Evolutionary conservation across 2,797 vertebrate species (phyloP).

Genomic region (Enoplosus armatus): DNA sequence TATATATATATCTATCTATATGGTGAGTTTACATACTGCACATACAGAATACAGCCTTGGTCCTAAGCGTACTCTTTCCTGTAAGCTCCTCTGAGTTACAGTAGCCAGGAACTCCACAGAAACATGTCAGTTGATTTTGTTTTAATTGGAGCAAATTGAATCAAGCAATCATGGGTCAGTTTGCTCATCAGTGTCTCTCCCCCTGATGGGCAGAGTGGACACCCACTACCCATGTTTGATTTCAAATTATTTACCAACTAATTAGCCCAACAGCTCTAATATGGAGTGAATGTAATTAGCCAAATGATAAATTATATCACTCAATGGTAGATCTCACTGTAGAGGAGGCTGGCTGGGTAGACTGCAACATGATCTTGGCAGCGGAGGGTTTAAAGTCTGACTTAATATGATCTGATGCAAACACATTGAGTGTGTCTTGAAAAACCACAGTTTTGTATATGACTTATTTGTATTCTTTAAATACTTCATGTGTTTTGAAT

Average conservation of each 20-base stretch:
- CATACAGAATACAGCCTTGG: background rate
- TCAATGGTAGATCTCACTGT: conserved; percentile 27
- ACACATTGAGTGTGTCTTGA: background rate
- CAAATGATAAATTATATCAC: conserved; percentile 47
- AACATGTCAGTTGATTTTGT: conserved; percentile 31
- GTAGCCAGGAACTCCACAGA: conserved; percentile 30
- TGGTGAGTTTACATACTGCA: background rate
- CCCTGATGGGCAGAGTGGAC: conserved; percentile 55
- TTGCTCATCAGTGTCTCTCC: conserved; percentile 62
- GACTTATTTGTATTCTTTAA: background rate
- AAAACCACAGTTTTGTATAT: background rate
- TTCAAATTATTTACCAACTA: conserved; percentile 71
- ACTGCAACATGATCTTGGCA: background rate
- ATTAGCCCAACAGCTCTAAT: conserved; percentile 62
- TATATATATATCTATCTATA: no score
- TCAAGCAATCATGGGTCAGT: conserved; percentile 67
- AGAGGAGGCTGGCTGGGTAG: conserved; percentile 27
- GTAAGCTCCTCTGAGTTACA: conserved; percentile 14
- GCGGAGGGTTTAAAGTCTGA: background rate
- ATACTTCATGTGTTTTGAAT: conserved; percentile 17
- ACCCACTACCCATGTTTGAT: conserved; percentile 62
- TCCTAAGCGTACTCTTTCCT: background rate
- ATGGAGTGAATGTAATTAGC: conserved; percentile 49
- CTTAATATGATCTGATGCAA: conserved; percentile 5
- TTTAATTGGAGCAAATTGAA: conserved; percentile 66